Evolutionary conservation across 2,888 invertebrate species (phyloP).

Genomic region (Pegoplata infirma): DNA sequence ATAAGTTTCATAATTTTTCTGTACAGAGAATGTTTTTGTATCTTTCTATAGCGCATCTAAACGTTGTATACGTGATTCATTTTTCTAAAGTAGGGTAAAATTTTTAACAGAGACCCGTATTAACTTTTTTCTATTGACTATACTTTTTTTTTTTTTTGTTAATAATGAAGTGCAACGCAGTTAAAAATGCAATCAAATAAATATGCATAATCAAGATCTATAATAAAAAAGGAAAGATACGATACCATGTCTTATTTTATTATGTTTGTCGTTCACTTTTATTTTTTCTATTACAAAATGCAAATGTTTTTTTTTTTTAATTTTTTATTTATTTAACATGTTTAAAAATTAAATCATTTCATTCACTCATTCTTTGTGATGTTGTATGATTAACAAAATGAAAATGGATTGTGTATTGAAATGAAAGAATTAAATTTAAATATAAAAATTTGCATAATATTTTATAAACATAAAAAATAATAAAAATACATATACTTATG

Average conservation of each 20-base stretch:
- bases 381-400: neutral
- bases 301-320: conserved; percentile 27
- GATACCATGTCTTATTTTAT: neutral
- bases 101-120: too few species aligned
- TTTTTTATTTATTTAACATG: conserved; percentile 1
- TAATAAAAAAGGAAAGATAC: neutral
- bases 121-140: neutral
- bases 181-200: conserved; percentile 5
- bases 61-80: too few species aligned
- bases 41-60: too few species aligned
- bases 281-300: conserved; percentile 33
- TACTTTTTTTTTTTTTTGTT: neutral
- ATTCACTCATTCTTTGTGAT: neutral
- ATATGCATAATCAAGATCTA: neutral
- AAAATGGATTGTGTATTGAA: neutral
- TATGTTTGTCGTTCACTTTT: neutral
- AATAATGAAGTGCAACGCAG: conserved; percentile 1
- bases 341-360: neutral
- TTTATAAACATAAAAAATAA: too few species aligned
- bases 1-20: too few species aligned
- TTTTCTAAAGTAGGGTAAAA: too few species aligned
- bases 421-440: neutral
- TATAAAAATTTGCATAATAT: neutral
- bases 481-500: too few species aligned
- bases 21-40: too few species aligned